Conservation (phyloP, 2,113 vertebrate species). For the Clarias magur region DNA sequence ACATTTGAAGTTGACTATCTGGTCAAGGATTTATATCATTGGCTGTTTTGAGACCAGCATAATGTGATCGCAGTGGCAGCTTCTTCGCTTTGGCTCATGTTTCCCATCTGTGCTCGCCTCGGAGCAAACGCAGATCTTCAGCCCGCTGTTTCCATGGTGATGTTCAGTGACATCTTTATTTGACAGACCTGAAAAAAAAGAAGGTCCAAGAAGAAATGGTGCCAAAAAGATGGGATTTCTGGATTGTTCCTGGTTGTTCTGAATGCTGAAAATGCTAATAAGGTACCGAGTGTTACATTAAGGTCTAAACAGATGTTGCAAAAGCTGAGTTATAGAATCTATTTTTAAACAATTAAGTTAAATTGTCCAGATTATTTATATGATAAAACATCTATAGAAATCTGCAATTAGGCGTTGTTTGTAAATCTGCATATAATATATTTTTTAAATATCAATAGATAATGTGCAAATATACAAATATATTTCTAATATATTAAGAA, state of each 20-base stretch:
- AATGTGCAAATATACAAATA: no score
- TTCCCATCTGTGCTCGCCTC: conserved; percentile 54
- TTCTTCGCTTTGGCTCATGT: conserved; percentile 7
- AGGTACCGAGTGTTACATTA: conserved; percentile 14
- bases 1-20: background rate
- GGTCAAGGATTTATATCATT: background rate
- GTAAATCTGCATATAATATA: background rate
- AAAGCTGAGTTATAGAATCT: background rate
- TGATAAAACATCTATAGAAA: background rate
- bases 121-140: conserved; percentile 54
- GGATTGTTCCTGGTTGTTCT: conserved; percentile 15
- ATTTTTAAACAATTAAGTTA: background rate
- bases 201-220: conserved; percentile 32
- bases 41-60: background rate
- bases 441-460: no score
- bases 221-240: background rate
- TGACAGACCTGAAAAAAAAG: conserved; percentile 58
- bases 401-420: background rate
- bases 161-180: conserved; percentile 61
- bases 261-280: conserved; percentile 32
- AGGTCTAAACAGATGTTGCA: background rate
- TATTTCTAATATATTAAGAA: no score
- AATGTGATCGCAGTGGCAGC: background rate
- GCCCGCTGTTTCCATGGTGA: conserved; percentile 55
- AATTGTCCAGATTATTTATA: background rate